Evolutionary conservation across 2,888 invertebrate genomes (phyloP).

Genomic region (Podotricha telesiphe): DNA sequence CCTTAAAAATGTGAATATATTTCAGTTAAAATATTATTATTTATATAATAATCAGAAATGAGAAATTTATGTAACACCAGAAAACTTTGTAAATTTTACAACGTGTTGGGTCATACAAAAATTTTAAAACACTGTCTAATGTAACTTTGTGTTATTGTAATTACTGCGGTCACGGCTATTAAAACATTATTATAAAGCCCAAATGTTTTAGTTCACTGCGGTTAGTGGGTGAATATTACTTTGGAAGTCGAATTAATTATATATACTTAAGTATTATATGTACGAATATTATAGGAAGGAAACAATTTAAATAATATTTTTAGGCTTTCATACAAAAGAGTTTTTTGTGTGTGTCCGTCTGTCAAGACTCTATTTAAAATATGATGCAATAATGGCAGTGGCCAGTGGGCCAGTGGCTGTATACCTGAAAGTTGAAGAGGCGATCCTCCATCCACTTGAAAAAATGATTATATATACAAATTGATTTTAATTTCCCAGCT

Average conservation of each 20-base stretch:
- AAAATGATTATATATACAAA: too few species aligned
- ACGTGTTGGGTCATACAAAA: constrained; percentile 15
- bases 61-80: constrained; percentile 3
- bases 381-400: too few species aligned
- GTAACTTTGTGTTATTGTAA: constrained; percentile 7
- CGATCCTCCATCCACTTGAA: too few species aligned
- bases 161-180: constrained; percentile 7
- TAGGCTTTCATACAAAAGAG: too few species aligned
- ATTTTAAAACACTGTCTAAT: neutral
- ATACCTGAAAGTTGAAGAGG: too few species aligned
- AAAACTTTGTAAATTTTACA: neutral
- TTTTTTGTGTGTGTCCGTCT: too few species aligned
- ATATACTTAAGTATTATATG: too few species aligned
- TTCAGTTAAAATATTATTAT: neutral
- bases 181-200: neutral
- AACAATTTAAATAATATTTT: too few species aligned
- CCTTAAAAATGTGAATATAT: neutral
- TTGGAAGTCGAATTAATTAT: neutral
- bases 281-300: too few species aligned
- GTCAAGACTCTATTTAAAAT: too few species aligned
- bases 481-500: too few species aligned
- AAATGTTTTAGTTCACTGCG: neutral
- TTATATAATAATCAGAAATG: constrained; percentile 10
- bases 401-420: too few species aligned
- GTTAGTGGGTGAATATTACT: constrained; percentile 9